Percentiles rank a stretch among this genome's conserved stretches.
Conservation (phyloP, 2,888 invertebrate species). For the Bembecia ichneumoniformis region DNA sequence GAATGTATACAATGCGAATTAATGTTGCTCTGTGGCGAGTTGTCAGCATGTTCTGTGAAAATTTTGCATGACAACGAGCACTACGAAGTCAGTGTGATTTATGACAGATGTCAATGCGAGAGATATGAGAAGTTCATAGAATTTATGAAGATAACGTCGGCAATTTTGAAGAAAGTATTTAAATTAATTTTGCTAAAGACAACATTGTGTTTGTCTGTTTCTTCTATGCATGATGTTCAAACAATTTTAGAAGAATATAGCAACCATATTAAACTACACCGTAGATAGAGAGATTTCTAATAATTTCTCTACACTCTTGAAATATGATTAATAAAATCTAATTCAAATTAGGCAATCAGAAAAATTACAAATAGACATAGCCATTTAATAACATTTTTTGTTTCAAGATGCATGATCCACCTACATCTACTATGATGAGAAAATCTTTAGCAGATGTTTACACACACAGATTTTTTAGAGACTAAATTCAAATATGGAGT, state of each 20-base stretch:
- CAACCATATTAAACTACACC: background rate
- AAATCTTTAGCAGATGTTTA: background rate
- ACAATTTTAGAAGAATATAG: background rate
- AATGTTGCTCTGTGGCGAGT: constrained; percentile 40
- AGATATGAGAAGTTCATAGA: no score
- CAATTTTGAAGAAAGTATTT: no score
- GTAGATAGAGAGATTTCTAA: background rate
- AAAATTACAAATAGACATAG: background rate
- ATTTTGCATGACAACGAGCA: constrained; percentile 54
- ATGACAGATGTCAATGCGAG: no score
- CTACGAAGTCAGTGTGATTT: constrained; percentile 6
- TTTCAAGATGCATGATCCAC: background rate
- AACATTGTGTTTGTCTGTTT: constrained; percentile 15
- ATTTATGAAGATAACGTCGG: no score
- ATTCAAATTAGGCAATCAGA: background rate
- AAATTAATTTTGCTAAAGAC: constrained; percentile 3
- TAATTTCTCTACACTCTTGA: background rate
- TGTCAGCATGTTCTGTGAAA: constrained; percentile 54
- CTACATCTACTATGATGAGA: background rate
- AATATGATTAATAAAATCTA: background rate
- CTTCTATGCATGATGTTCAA: constrained; percentile 18
- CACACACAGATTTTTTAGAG: constrained; percentile 3
- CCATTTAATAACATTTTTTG: background rate
- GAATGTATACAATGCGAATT: constrained; percentile 17
- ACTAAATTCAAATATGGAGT: constrained; percentile 61